Conservation (phyloP, 2,888 invertebrate genomes). For the Loripinus fragilis region DNA sequence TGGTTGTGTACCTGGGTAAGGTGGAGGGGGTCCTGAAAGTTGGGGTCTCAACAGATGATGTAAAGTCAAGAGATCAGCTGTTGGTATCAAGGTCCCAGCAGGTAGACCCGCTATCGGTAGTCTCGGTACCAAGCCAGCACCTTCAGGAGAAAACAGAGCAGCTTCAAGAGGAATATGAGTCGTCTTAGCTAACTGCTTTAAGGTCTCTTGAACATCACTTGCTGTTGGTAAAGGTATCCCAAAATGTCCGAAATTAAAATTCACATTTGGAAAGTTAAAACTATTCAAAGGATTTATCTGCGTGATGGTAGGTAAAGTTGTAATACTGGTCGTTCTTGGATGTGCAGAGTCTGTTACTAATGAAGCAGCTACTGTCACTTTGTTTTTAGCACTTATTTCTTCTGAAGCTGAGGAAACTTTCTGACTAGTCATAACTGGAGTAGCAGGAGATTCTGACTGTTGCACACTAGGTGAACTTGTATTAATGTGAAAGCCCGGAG, state of each 20-base stretch:
- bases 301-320: neutral
- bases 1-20: slow-evolving; percentile 55
- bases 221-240: slow-evolving; percentile 55
- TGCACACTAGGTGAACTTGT: slow-evolving; percentile 54
- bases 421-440: slow-evolving; percentile 17
- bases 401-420: neutral
- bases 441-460: slow-evolving; percentile 25
- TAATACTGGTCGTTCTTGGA: neutral
- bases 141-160: slow-evolving; percentile 21
- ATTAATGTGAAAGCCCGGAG: slow-evolving; percentile 55
- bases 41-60: slow-evolving; percentile 37
- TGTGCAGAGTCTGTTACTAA: neutral
- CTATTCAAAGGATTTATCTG: slow-evolving; percentile 46
- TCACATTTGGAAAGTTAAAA: slow-evolving; percentile 50
- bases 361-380: neutral
- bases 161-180: slow-evolving; percentile 50
- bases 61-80: slow-evolving; percentile 38
- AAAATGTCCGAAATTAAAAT: slow-evolving; percentile 51
- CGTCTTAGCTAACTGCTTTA: slow-evolving; percentile 53
- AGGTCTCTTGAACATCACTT: slow-evolving; percentile 60
- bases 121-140: slow-evolving; percentile 17
- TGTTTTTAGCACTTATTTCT: neutral
- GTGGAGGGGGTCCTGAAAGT: slow-evolving; percentile 53
- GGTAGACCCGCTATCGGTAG: slow-evolving; percentile 7
- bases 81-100: slow-evolving; percentile 23